A percentile compares a stretch with the other conserved stretches of the same genome.
phyloP scores from a whole-genome alignment of 2,113 vertebrate species.

The Psophia crepitans region DNA sequence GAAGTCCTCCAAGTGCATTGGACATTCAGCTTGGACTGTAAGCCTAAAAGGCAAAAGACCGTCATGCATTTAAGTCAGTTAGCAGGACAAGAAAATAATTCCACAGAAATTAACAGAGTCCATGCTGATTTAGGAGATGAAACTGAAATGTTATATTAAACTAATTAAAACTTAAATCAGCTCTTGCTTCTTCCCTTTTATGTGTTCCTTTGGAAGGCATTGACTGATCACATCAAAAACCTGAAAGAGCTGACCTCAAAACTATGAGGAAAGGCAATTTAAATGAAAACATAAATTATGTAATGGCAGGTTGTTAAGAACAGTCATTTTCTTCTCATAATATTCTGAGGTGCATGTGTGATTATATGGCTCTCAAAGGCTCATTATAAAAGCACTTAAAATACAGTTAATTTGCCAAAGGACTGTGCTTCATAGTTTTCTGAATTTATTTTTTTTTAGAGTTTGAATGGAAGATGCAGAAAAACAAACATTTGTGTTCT shows the following conservation, averaged over 20 bases:
- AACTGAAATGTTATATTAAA: conserved; percentile 1
- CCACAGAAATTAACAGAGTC: conserved; percentile 2
- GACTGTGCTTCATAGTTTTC: neutral
- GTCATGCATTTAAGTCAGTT: conserved; percentile 41
- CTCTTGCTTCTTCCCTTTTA: conserved; percentile 20
- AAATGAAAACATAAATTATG: conserved; percentile 13
- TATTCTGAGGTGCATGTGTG: neutral
- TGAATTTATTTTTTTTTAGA: neutral
- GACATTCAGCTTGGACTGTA: conserved; percentile 98
- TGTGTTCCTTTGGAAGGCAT: conserved; percentile 16
- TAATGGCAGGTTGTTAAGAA: neutral
- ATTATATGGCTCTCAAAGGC: neutral
- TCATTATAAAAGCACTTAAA: neutral
- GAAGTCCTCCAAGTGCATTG: conserved; percentile 99
- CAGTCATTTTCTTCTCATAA: neutral
- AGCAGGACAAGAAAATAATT: conserved; percentile 52
- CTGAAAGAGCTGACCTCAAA: conserved; percentile 23
- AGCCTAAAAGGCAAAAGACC: conserved; percentile 82
- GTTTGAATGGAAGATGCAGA: neutral
- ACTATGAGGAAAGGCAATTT: neutral
- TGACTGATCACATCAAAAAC: conserved; percentile 17
- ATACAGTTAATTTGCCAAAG: neutral
- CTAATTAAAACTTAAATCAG: conserved; percentile 32
- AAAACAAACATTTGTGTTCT: neutral
- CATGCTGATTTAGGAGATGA: neutral